Base-by-base conservation (phyloP, 1,140 invertebrate species). In the Bombus cullumanus region DNA sequence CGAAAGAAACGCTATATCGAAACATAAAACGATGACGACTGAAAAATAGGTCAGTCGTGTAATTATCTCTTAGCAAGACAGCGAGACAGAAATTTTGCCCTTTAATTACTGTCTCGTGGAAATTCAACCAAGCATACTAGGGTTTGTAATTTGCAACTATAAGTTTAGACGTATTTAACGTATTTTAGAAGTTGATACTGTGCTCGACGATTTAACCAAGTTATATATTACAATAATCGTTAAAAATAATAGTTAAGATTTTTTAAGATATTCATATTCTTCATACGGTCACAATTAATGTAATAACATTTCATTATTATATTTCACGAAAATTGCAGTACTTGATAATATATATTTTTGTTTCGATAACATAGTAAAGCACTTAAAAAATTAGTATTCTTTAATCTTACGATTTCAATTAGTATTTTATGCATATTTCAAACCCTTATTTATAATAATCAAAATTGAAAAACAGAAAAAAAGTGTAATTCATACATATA, bases 61-160 rank as follows among this genome's bases (percentile, higher is more conserved):
- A 88, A 89, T 88, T 88, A 89, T 86, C 77, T 82, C 73, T 59
- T 59, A 66, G 68, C 77, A 69, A 88, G 66, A 89, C 87, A 75
- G 78, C 82, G 68, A 88, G 74, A 69, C 79, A 88, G 86, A 86
- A 78, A 89, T 88, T 85, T 89, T 82, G 72, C 53, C 83, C 87
- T 85, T 88, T 89, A 89, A 89, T 89, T 88, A 89, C 86, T 64
- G 77, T 73, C 83, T 78, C 62, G 78, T 86, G 78, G 73, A 86
- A 85, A 85, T 75, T 78, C 88, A 89, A 72, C 87, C 78, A 68
- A 86, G 68, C 83, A 85, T 86, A 64, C 64, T 74, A 57, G 66
- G 59, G 72, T 81, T 88, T 85, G 74, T 86, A 89, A 89, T 89
- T 89, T 89, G 76, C 75, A 81, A 82, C 76, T 87, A 88, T 78